A percentile compares a stretch with the other conserved stretches of the same genome.
Evolutionary conservation across 2,113 vertebrate species (phyloP).

Genomic region (Mesocricetus auratus): DNA sequence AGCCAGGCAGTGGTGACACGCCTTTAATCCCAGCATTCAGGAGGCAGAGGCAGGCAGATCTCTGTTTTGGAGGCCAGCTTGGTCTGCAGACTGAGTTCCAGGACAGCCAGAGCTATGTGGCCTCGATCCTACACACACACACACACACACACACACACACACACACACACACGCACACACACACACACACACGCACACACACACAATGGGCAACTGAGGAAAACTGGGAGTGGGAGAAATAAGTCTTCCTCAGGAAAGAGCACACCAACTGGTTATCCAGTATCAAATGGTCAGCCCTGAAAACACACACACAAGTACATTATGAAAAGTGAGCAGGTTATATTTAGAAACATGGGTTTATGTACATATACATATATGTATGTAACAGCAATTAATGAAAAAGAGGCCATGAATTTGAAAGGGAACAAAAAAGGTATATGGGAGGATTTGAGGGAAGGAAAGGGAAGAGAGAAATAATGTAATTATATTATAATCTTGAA

Average conservation of each 20-base stretch:
- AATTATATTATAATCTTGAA: not conserved
- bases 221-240: not conserved
- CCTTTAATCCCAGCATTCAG: no score
- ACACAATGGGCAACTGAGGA: not conserved
- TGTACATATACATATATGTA: not conserved
- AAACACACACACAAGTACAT: not conserved
- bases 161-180: no score
- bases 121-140: not conserved
- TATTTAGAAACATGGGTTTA: not conserved
- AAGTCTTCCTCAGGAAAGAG: not conserved
- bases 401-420: not conserved
- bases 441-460: not conserved
- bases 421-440: not conserved
- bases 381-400: not conserved
- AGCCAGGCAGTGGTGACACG: no score
- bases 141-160: no score
- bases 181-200: no score
- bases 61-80: no score
- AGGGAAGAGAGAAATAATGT: not conserved
- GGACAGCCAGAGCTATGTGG: no score
- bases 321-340: not conserved
- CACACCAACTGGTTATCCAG: not conserved
- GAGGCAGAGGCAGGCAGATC: no score
- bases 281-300: not conserved
- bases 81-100: no score